Percentiles rank a stretch among this genome's conserved stretches.
These are phyloP conservation scores for Dolichoris vasculosae DNA, from an alignment of 1,140 invertebrate genomes.

Conservation along the genomic window DNA sequence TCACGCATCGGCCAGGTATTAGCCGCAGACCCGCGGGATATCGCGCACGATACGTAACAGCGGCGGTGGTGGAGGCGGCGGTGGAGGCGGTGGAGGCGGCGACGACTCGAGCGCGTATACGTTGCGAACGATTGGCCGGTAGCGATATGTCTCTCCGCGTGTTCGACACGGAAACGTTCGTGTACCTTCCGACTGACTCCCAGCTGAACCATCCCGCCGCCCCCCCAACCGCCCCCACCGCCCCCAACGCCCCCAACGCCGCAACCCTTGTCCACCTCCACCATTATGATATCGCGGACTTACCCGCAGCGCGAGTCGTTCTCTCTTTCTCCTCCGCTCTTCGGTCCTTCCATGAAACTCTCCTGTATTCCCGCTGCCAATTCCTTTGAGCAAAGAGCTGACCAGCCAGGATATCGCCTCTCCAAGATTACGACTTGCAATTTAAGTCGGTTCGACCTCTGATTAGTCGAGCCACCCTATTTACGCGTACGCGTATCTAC, in stretches of 20 bases:
- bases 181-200: conserved; percentile 52
- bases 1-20: conserved; percentile 66
- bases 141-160: conserved; percentile 54
- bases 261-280: conserved; percentile 24
- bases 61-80: too few species aligned
- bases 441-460: conserved; percentile 16
- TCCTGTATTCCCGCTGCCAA: neutral
- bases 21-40: conserved; percentile 56
- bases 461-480: neutral
- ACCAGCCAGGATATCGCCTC: conserved; percentile 22
- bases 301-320: neutral
- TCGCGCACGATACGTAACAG: conserved; percentile 12
- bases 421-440: conserved; percentile 29
- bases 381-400: conserved; percentile 41
- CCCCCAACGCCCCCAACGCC: too few species aligned
- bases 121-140: conserved; percentile 46
- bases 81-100: neutral
- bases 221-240: neutral
- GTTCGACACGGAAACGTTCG: conserved; percentile 59
- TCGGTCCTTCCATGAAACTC: neutral
- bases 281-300: conserved; percentile 21
- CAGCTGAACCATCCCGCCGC: conserved; percentile 47
- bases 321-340: conserved; percentile 2
- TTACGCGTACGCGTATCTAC: neutral
- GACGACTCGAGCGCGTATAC: conserved; percentile 11